phyloP scores from a whole-genome alignment of 2,113 vertebrate species.

The Desmodus rotundus region DNA sequence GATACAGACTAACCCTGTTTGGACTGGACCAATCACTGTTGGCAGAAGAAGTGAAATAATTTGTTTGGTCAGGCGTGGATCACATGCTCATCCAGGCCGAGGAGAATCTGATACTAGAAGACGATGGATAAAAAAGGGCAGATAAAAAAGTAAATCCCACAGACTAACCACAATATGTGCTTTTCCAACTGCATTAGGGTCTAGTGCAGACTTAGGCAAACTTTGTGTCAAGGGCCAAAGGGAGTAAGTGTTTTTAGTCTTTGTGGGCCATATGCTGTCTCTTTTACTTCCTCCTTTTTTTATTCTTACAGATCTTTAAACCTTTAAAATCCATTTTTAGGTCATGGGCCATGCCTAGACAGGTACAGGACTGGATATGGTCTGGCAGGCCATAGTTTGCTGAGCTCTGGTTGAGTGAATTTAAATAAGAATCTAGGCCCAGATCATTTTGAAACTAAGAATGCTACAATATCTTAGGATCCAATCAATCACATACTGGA shows the following conservation, averaged over 20 bases:
- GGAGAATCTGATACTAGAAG: not conserved
- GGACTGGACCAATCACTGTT: not conserved
- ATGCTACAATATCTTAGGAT: not conserved
- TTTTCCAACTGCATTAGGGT: not conserved
- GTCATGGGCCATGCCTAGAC: not conserved
- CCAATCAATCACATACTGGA: not conserved
- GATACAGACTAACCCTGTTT: not conserved
- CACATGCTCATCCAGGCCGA: not conserved
- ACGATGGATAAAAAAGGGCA: not conserved
- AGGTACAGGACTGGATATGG: not conserved
- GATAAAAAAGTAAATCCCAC: not conserved
- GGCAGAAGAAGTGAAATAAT: not conserved
- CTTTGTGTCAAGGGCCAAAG: not conserved
- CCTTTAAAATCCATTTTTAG: constrained; percentile 16
- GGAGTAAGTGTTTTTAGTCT: not conserved
- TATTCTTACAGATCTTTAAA: not conserved
- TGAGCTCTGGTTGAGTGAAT: not conserved
- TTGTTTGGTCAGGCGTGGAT: not conserved
- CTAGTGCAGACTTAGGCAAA: not conserved
- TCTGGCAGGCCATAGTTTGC: constrained; percentile 7
- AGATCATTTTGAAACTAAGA: not conserved
- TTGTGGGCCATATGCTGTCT: not conserved
- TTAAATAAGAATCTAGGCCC: not conserved
- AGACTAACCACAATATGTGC: not conserved
- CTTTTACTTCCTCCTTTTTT: not conserved